Evolutionary conservation across 2,797 vertebrate genomes (phyloP), one percentile per base, ranked within the genome.

Genomic region (Linurgus olivaceus): DNA sequence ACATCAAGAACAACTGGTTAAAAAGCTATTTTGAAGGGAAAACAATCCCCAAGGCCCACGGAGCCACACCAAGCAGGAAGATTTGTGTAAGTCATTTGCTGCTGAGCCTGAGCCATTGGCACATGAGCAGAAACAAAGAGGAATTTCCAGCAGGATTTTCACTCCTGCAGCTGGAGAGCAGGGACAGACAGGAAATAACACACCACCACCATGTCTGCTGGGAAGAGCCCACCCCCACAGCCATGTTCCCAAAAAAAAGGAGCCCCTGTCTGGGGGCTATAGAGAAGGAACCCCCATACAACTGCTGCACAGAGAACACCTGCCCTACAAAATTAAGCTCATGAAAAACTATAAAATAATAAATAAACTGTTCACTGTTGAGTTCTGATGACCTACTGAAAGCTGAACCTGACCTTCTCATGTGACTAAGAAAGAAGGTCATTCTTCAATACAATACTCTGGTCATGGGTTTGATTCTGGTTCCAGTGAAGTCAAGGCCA

Each of bases 401-500:
- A 92, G 67, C 72, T 63, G 48, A 93, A 93, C 84, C 78, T 93
- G 80, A 45, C 31, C 65, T 58, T 87, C 80, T 71, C 29, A 45
- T 48, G 48, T 79, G 52, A 85, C 67, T 90, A 28, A 28, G 62
- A 3, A 0, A 83, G 61, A 87, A 44, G 57, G 14, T 88, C 8
- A 45, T 80, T 94, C 92, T 93, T 71, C 80, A 83, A 65, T 85
- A 90, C 55, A 95, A 40, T 31, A 73, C 55, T 66, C 23, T 14
- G 50, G 45, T 45, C 68, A 80, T 29, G 68, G 63, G 52, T 92
- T 93, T 95, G 93, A 87, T 83, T 94, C 77, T 77, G 68, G 38
- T 54, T 67, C 61, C 74, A 85, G 74, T 74, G 67, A 92, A 95
- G 57, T 72, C 80, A 91, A 89, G 80, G 77, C 80, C 90, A 91